These are phyloP conservation scores for Peromyscus leucopus DNA, from an alignment of 2,113 vertebrate species.

Conservation along the genomic window DNA sequence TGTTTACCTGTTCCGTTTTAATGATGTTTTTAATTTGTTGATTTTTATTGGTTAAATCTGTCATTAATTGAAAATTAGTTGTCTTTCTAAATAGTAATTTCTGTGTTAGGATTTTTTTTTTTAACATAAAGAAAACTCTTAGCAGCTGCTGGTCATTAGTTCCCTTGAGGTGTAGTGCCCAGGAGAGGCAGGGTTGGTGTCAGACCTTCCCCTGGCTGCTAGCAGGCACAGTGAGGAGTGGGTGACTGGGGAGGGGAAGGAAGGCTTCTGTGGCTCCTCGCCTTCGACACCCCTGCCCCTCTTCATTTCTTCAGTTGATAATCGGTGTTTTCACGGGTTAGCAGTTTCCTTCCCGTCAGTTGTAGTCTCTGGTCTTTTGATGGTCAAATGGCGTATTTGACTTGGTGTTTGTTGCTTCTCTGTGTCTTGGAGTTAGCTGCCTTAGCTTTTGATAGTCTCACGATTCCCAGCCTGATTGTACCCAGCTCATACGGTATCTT, in stretches of 20 bases:
- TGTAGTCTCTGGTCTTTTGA: neutral
- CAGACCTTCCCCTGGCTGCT: neutral
- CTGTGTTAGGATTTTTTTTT: conserved; percentile 9
- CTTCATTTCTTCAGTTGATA: neutral
- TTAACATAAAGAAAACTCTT: neutral
- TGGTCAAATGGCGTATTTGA: neutral
- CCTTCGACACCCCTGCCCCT: neutral
- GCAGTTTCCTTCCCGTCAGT: neutral
- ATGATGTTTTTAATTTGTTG: neutral
- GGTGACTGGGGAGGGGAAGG: neutral
- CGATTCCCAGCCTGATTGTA: neutral
- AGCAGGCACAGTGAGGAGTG: neutral
- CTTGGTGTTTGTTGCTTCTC: neutral
- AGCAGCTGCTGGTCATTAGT: neutral
- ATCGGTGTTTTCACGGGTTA: neutral
- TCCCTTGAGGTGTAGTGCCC: neutral
- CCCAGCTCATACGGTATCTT: neutral
- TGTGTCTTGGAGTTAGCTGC: neutral
- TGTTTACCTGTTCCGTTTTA: neutral
- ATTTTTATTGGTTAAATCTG: neutral
- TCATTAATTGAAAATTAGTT: neutral
- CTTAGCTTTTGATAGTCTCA: neutral
- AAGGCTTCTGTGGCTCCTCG: neutral
- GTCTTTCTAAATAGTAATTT: conserved; percentile 29
- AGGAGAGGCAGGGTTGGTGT: neutral